Conservation (phyloP, 2,888 invertebrate genomes). For the Acleris laterana region DNA sequence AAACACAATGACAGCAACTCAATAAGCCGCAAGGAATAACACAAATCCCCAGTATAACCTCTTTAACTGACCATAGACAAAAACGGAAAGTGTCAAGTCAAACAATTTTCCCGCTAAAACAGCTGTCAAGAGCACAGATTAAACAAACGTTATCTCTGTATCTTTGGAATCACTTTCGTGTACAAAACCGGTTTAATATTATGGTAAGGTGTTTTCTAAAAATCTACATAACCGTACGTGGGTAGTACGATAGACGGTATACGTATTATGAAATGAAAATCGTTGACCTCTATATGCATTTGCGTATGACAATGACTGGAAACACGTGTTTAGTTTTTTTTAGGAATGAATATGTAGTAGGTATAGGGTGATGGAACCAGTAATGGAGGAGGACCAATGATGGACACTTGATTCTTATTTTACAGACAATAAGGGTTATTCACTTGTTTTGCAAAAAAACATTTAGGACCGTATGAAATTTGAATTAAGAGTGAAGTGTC, state of each 20-base stretch:
- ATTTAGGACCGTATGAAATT: too few relatives aligned
- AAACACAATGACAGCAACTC: too few relatives aligned
- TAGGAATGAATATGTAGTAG: neutral
- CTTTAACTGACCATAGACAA: constrained; percentile 31
- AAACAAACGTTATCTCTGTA: constrained; percentile 34
- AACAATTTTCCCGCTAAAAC: constrained; percentile 22
- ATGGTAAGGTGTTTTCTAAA: constrained; percentile 29
- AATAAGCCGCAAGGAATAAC: neutral
- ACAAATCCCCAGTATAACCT: neutral
- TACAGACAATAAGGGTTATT: too few relatives aligned
- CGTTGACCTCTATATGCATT: constrained; percentile 8
- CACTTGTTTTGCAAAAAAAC: too few relatives aligned
- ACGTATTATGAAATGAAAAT: constrained; percentile 15
- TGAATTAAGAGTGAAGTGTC: too few relatives aligned
- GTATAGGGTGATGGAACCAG: too few relatives aligned
- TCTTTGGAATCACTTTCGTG: constrained; percentile 35
- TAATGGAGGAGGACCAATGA: too few relatives aligned
- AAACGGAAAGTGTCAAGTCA: constrained; percentile 34
- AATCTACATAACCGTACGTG: constrained; percentile 27
- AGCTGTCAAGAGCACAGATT: constrained; percentile 30
- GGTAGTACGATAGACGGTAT: constrained; percentile 13
- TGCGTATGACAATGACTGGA: constrained; percentile 1
- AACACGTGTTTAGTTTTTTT: constrained; percentile 5
- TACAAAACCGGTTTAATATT: constrained; percentile 23
- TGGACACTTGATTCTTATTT: too few relatives aligned